Evolutionary conservation across 1,140 invertebrate species (phyloP).

Genomic region (Druon quercuslanigerum): DNA sequence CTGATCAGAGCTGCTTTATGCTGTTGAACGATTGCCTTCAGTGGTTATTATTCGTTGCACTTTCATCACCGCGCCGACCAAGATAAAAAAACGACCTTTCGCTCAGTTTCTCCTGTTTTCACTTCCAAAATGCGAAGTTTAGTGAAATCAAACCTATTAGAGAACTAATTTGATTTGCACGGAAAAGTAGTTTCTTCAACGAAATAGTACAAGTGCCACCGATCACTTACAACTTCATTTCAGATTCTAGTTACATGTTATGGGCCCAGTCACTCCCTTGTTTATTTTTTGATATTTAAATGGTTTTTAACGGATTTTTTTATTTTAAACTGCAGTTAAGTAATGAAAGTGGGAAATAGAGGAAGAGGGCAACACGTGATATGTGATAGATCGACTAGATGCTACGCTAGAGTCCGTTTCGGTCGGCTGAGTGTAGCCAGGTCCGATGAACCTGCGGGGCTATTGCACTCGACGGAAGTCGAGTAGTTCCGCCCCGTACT

Average conservation of each 20-base stretch:
- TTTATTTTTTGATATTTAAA: too few relatives aligned
- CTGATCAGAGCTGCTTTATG: background rate
- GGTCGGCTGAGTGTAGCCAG: conserved; percentile 54
- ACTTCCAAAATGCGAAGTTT: conserved; percentile 25
- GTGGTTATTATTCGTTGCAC: conserved; percentile 19
- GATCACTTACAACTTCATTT: background rate
- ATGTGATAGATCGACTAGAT: conserved; percentile 3
- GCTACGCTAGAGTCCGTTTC: conserved; percentile 45
- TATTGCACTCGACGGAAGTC: conserved; percentile 65
- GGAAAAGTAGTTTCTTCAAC: conserved; percentile 20
- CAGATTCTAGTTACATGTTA: too few relatives aligned
- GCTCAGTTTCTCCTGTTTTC: conserved; percentile 26
- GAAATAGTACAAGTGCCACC: background rate
- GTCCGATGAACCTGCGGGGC: conserved; percentile 74
- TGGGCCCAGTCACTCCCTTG: too few relatives aligned
- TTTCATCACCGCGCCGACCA: conserved; percentile 18
- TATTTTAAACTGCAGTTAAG: background rate
- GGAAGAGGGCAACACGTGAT: background rate
- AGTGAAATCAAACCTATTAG: conserved; percentile 30
- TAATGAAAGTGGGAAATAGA: background rate
- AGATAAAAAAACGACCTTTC: conserved; percentile 24
- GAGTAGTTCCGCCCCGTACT: conserved; percentile 63
- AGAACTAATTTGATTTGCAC: conserved; percentile 28
- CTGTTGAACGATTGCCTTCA: background rate
- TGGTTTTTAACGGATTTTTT: too few relatives aligned